phyloP scores from a whole-genome alignment of 2,113 vertebrate genomes.

The Diadophis punctatus region DNA sequence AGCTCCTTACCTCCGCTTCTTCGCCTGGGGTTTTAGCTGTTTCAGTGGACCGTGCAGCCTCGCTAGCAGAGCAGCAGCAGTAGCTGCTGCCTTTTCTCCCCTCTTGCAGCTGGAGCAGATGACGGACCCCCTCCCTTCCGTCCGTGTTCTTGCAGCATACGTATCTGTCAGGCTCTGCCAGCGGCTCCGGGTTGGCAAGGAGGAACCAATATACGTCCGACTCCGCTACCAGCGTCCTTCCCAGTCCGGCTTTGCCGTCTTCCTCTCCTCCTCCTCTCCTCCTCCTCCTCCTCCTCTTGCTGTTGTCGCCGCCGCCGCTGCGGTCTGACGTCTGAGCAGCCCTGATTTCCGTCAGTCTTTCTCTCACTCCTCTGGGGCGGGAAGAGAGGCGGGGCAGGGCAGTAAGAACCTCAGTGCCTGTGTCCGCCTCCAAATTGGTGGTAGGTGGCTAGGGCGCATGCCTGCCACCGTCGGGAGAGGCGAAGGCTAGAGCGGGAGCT shows the following conservation, averaged over 20 bases:
- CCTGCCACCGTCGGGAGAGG: constrained; percentile 36
- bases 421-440: constrained; percentile 25
- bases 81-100: neutral
- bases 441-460: constrained; percentile 33
- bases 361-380: constrained; percentile 15
- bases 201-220: neutral
- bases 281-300: neutral
- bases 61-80: neutral
- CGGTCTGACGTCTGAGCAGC: neutral
- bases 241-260: neutral
- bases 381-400: constrained; percentile 42
- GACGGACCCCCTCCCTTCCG: neutral
- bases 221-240: constrained; percentile 18
- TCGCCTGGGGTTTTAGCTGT: constrained; percentile 14
- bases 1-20: neutral
- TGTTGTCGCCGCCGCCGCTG: neutral
- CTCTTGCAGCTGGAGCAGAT: neutral
- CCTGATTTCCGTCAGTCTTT: constrained; percentile 11
- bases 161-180: neutral
- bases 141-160: neutral
- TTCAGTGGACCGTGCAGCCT: constrained; percentile 19
- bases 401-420: constrained; percentile 22
- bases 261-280: no score
- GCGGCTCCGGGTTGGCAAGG: neutral
- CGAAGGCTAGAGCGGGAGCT: constrained; percentile 20